Percentiles rank a stretch among this genome's conserved stretches.
These are phyloP conservation scores for Drosophila pseudoananassae DNA, from an alignment of 1,140 invertebrate genomes.

Conservation along the genomic window DNA sequence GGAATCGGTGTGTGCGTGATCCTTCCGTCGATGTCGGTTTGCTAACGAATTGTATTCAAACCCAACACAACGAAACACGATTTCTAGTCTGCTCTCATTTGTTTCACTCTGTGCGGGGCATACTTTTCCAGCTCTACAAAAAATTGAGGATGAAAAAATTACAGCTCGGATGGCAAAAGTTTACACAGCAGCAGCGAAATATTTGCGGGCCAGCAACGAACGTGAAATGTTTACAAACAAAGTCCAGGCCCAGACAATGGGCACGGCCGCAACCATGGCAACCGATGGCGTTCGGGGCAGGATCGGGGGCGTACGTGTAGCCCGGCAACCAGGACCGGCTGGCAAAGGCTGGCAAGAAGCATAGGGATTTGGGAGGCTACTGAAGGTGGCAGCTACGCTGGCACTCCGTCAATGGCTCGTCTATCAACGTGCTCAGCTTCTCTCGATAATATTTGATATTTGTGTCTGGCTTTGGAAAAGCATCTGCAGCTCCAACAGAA, in stretches of 20 bases:
- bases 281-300: constrained; percentile 33
- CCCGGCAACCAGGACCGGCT: constrained; percentile 35
- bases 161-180: constrained; percentile 71
- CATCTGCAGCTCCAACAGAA: constrained; percentile 24
- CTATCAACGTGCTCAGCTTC: constrained; percentile 38
- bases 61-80: constrained; percentile 55
- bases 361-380: constrained; percentile 35
- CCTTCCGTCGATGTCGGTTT: constrained; percentile 17
- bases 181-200: constrained; percentile 60
- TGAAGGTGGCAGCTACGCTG: constrained; percentile 4
- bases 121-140: constrained; percentile 45
- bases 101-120: constrained; percentile 46
- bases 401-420: constrained; percentile 63
- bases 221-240: constrained; percentile 83
- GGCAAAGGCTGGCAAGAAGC: constrained; percentile 49
- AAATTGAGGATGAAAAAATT: constrained; percentile 35
- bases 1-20: constrained; percentile 26
- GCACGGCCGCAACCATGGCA: constrained; percentile 28
- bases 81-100: constrained; percentile 57
- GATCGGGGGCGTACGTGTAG: constrained; percentile 43
- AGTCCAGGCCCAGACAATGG: constrained; percentile 44
- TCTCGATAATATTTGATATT: constrained; percentile 79
- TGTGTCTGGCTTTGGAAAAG: constrained; percentile 34
- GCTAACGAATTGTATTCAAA: constrained; percentile 34
- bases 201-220: constrained; percentile 62